Evolutionary conservation across 2,888 invertebrate species (phyloP).

Genomic region (Sarcophaga carnaria): DNA sequence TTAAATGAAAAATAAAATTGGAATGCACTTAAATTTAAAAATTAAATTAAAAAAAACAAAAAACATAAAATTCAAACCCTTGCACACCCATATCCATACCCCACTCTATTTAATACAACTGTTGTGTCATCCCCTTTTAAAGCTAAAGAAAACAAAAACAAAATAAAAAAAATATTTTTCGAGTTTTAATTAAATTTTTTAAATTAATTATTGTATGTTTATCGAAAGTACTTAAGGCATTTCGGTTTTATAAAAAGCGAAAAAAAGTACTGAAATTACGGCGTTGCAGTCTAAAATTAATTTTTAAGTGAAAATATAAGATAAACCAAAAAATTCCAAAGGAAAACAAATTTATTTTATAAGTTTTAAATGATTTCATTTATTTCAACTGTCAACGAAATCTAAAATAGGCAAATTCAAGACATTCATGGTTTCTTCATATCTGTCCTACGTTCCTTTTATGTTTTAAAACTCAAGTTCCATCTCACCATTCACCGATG

Average conservation of each 20-base stretch:
- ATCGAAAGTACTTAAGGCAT: conserved; percentile 29
- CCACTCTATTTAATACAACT: too few species aligned
- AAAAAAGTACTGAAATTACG: conserved; percentile 43
- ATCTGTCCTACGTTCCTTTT: too few species aligned
- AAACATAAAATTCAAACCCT: too few species aligned
- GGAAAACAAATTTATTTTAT: background rate
- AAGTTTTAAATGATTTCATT: background rate
- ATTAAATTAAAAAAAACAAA: too few species aligned
- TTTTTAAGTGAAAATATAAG: conserved; percentile 29
- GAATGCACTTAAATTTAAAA: too few species aligned
- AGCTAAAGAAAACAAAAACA: conserved; percentile 12
- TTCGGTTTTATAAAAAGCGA: conserved; percentile 15
- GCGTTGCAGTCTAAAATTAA: conserved; percentile 65
- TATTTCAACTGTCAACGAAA: too few species aligned
- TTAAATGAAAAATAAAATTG: too few species aligned
- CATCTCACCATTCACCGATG: too few species aligned
- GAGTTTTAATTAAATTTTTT: conserved; percentile 31
- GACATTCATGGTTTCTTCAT: too few species aligned
- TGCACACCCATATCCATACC: too few species aligned
- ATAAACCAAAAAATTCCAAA: conserved; percentile 1
- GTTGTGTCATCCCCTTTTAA: background rate
- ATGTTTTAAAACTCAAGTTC: too few species aligned
- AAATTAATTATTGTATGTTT: conserved; percentile 14
- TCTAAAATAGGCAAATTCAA: too few species aligned
- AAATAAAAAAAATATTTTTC: conserved; percentile 17